Evolutionary conservation across 2,888 invertebrate genomes (phyloP).

Genomic region (Diploptera punctata): DNA sequence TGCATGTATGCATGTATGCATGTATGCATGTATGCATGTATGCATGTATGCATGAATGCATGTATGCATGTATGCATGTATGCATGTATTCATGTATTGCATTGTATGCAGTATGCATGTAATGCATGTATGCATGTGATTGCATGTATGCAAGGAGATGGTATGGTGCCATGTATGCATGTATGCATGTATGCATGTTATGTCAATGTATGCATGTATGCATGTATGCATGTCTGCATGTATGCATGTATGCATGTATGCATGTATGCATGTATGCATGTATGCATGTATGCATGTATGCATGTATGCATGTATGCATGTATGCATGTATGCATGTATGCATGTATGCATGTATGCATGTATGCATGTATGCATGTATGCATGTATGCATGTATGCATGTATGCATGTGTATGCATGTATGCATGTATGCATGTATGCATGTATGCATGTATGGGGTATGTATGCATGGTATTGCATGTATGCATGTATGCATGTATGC

Average conservation of each 20-base stretch:
- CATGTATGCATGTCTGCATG: constrained; percentile 34
- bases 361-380: background rate
- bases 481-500: background rate
- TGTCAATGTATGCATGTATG: constrained; percentile 33
- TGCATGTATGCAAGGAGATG: background rate
- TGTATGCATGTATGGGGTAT: constrained; percentile 33
- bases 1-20: too few relatives aligned
- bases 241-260: constrained; percentile 31
- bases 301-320: constrained; percentile 12
- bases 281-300: constrained; percentile 35
- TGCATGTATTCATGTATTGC: background rate
- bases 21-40: too few relatives aligned
- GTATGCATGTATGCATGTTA: background rate
- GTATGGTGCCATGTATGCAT: background rate
- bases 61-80: too few relatives aligned
- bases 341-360: background rate
- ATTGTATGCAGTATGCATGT: background rate
- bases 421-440: constrained; percentile 1
- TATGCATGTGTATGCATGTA: background rate
- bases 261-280: constrained; percentile 35
- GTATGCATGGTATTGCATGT: constrained; percentile 1
- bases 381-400: background rate
- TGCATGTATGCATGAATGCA: too few relatives aligned
- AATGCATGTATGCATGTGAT: constrained; percentile 2
- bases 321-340: background rate